Base-by-base conservation (phyloP, 2,113 vertebrate genomes). In the Pelobates fuscus region DNA sequence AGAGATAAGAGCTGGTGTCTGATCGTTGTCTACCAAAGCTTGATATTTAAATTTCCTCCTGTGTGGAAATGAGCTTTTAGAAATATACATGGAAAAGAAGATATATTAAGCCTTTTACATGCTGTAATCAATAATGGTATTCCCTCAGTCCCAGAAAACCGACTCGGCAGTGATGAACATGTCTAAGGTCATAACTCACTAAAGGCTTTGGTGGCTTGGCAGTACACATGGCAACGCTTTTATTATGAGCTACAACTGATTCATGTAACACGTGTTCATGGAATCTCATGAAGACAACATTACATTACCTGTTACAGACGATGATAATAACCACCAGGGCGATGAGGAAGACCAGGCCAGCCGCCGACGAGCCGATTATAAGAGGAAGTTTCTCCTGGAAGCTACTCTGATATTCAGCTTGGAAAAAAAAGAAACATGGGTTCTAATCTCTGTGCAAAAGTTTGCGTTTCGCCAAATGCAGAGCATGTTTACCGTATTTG, bases 301-400 rank as follows among this genome's bases (percentile, higher is more conserved):
- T 67, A 75, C 63, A 21, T 88, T 83, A 98, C 96, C 95, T 94
- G 85, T 82, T 93, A 77, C 95, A 98, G 71, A 97, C 93, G 2
- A 97, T 93, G 62, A 91, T 76, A 12, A 97, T 91, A 79, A 98
- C 92, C 0, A 94, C 89, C 29, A 96, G 85, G 0, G 95, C 95
- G 0, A 97, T 94, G 83, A 98, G 92, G 88, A 98, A 96, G 80
- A 98, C 94, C 18, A 97, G 73, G 0, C 94, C 94, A 0, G 96
- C 94, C 0, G 94, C 94, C 0, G 95, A 93, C 27, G 96, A 98
- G 77, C 96, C 96, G 0, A 98, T 92, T 82, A 98, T 96, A 71
- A 98, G 95, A 0, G 96, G 96, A 24, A 98, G 90, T 80, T 98
- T 97, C 88, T 98, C 95, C 84, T 95, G 93, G 78, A 98, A 88